phyloP scores from a whole-genome alignment of 2,888 invertebrate genomes.

The Endomychus coccineus region DNA sequence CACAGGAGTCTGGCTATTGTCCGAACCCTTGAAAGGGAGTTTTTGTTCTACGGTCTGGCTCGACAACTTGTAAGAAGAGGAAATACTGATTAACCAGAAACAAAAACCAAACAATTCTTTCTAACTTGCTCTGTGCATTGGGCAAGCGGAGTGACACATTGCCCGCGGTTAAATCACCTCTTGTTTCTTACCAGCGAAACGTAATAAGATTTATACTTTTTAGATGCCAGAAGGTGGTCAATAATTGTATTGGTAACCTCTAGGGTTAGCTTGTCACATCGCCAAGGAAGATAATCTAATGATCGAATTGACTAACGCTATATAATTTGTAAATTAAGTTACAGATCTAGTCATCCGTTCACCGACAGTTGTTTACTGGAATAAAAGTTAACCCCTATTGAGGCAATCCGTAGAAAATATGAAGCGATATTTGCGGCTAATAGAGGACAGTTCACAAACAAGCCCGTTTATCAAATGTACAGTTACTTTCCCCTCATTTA shows the following conservation, averaged over 20 bases:
- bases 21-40: slow-evolving; percentile 14
- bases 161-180: slow-evolving; percentile 12
- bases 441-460: slow-evolving; percentile 18
- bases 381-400: slow-evolving; percentile 9
- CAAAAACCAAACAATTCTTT: too few species aligned
- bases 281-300: slow-evolving; percentile 30
- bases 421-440: slow-evolving; percentile 19
- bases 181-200: slow-evolving; percentile 3
- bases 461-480: slow-evolving; percentile 13
- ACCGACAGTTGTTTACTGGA: neutral
- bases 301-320: slow-evolving; percentile 31
- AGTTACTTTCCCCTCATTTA: slow-evolving; percentile 8
- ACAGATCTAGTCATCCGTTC: slow-evolving; percentile 18
- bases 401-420: slow-evolving; percentile 6
- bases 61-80: too few species aligned
- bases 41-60: slow-evolving; percentile 8
- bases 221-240: slow-evolving; percentile 36
- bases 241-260: slow-evolving; percentile 38
- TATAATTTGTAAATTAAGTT: slow-evolving; percentile 31
- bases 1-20: slow-evolving; percentile 28
- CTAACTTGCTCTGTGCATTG: slow-evolving; percentile 7
- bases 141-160: slow-evolving; percentile 7
- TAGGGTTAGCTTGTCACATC: slow-evolving; percentile 37
- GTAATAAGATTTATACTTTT: slow-evolving; percentile 22
- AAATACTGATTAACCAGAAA: neutral